Percentiles rank a stretch among this genome's conserved stretches.
phyloP scores from a whole-genome alignment of 2,113 vertebrate species.

The Climacteris rufus region DNA sequence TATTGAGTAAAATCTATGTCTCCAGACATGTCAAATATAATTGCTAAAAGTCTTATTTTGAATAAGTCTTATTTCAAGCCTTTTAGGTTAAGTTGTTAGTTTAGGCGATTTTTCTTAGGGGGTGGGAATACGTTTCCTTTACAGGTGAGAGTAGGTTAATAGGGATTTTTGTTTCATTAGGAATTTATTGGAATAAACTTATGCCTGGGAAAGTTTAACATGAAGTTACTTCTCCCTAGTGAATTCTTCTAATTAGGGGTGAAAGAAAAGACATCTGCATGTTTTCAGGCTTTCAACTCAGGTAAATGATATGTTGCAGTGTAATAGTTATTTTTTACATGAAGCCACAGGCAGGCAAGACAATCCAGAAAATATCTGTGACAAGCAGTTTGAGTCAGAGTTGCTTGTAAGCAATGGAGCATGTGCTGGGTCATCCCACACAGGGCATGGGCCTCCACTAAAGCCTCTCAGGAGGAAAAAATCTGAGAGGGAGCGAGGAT shows the following conservation, averaged over 20 bases:
- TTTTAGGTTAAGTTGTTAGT: not conserved
- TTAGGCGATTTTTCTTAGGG: not conserved
- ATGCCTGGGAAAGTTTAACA: not conserved
- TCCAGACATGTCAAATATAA: not conserved
- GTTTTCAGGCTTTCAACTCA: not conserved
- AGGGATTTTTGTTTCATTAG: not conserved
- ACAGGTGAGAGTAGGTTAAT: not conserved
- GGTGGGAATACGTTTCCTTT: not conserved
- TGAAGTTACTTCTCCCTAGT: not conserved
- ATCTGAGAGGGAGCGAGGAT: not conserved
- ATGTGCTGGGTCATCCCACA: not conserved
- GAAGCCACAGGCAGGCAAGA: not conserved
- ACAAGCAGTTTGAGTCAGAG: not conserved
- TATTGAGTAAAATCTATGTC: not conserved
- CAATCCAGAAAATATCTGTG: not conserved
- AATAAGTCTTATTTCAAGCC: not conserved
- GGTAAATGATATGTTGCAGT: not conserved
- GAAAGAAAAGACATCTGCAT: not conserved
- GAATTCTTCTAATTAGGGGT: not conserved
- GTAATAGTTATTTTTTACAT: not conserved
- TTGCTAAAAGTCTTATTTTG: not conserved
- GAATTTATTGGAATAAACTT: not conserved
- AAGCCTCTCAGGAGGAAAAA: not conserved
- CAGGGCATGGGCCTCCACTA: not conserved
- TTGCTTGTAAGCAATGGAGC: not conserved